Evolutionary conservation across 2,797 vertebrate genomes (phyloP), one percentile per base, ranked within the genome.

Genomic region (Margarornis squamiger): DNA sequence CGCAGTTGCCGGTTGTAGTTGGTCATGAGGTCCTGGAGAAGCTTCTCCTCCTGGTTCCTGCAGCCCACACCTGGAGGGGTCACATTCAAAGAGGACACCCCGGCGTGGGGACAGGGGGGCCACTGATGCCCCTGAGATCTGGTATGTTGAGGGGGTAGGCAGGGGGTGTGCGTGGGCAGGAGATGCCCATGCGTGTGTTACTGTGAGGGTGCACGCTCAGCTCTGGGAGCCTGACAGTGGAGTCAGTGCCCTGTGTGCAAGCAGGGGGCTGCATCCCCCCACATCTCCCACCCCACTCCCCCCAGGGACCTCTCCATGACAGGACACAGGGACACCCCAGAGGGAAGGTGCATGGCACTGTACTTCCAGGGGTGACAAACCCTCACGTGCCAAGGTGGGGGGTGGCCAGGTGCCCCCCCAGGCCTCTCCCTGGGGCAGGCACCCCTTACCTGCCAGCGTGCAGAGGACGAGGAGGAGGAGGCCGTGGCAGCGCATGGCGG

Each of bases 1-100:
- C 98, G 97, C 57, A 99, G 97, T 9, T 99, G 95, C 73, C 97
- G 99, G 90, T 99, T 98, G 89, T 99, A 99, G 66, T 97, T 97
- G 38, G 70, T 96, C 99, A 99, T 99, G 92, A 99, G 97, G 87
- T 99, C 98, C 14, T 97, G 96, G 36, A 98, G 96, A 65, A 99
- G 98, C 26, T 98, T 98, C 30, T 98, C 99, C 75, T 99, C 99
- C 24, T 99, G 98, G 95, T 99, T 99, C 54, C 79, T 92, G 94
- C 97, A 92, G 58, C 88, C 10, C 36, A 97, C 92, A 3, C 86
- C 98, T 93, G 96, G 78, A 57, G 48, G 18, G 15, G 67, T n/a
- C 24, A 57, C 2, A 1, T 4, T 8, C 62, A 3, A 1, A 55
- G 55, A 18, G 36, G 12, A 11, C 49, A 62, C 20, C 22, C 55